These are phyloP conservation scores for Drosophila seclusa DNA, from an alignment of 2,888 invertebrate genomes.

Conservation along the genomic window DNA sequence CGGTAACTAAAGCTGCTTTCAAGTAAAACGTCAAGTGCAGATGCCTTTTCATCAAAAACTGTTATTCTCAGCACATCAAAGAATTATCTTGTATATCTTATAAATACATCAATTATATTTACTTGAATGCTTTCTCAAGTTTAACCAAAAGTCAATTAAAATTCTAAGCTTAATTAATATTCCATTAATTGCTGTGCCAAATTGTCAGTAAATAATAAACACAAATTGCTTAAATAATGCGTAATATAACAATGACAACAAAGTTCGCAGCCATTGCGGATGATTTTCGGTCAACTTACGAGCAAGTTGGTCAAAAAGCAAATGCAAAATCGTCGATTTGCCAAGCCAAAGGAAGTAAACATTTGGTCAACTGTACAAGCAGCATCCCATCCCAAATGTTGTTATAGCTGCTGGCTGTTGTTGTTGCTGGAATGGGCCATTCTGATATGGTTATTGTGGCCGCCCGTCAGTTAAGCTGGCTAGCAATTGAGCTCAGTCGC, in stretches of 20 bases:
- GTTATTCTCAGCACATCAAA: not conserved
- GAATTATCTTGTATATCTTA: not conserved
- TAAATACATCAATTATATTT: conserved; percentile 3
- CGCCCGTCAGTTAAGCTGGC: conserved; percentile 39
- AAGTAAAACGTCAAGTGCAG: conserved; percentile 42
- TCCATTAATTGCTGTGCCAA: conserved; percentile 17
- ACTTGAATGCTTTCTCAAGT: not conserved
- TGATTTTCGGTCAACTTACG: not conserved
- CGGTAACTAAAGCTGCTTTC: conserved; percentile 34
- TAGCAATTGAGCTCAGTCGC: conserved; percentile 8
- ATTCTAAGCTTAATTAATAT: conserved; percentile 37
- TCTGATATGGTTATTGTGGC: conserved; percentile 50
- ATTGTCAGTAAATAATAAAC: conserved; percentile 31
- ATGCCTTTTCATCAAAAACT: conserved; percentile 3
- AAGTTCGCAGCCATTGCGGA: conserved; percentile 20
- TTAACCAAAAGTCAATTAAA: conserved; percentile 33
- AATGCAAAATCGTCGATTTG: conserved; percentile 44
- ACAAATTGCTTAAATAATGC: conserved; percentile 51
- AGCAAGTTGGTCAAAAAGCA: conserved; percentile 22
- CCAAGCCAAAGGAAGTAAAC: conserved; percentile 46
- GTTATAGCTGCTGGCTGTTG: conserved; percentile 20
- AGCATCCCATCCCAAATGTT: conserved; percentile 29
- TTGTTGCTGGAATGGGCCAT: conserved; percentile 50
- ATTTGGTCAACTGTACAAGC: conserved; percentile 36
- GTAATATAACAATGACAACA: conserved; percentile 12